phyloP scores from a whole-genome alignment of 2,888 invertebrate genomes.

The Seira musarum region DNA sequence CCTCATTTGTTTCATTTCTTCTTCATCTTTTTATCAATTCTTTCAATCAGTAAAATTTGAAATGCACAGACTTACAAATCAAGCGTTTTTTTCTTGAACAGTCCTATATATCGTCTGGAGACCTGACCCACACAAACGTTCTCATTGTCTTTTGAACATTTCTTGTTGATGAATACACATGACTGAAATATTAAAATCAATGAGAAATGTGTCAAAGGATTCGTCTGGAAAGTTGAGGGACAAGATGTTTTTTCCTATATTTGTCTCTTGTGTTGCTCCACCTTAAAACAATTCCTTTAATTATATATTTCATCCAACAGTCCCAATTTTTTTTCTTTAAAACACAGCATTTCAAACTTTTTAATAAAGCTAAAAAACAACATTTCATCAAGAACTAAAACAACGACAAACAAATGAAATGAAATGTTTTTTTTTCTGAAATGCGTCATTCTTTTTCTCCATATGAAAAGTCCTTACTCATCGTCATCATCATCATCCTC shows the following conservation, averaged over 20 bases:
- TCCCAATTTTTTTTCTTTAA: no score
- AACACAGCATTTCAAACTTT: no score
- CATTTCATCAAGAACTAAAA: background rate
- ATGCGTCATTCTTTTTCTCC: background rate
- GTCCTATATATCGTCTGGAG: no score
- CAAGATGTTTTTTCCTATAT: background rate
- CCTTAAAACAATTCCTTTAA: no score
- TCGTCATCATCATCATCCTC: conserved; percentile 38
- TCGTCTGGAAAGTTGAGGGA: background rate
- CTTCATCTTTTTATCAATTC: conserved; percentile 27
- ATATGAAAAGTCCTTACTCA: conserved; percentile 6
- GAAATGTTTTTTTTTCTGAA: background rate
- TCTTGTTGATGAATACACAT: background rate
- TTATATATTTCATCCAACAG: no score
- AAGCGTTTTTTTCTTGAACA: no score
- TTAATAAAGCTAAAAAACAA: no score
- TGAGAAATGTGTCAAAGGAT: background rate
- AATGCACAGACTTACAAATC: background rate
- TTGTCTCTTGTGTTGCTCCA: no score
- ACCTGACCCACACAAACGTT: background rate
- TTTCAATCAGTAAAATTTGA: conserved; percentile 30
- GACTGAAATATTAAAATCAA: conserved; percentile 5
- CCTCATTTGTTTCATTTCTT: conserved; percentile 17
- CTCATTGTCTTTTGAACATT: background rate
- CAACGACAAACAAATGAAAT: background rate